phyloP scores from a whole-genome alignment of 2,113 vertebrate genomes.

The Bagarius yarrelli region DNA sequence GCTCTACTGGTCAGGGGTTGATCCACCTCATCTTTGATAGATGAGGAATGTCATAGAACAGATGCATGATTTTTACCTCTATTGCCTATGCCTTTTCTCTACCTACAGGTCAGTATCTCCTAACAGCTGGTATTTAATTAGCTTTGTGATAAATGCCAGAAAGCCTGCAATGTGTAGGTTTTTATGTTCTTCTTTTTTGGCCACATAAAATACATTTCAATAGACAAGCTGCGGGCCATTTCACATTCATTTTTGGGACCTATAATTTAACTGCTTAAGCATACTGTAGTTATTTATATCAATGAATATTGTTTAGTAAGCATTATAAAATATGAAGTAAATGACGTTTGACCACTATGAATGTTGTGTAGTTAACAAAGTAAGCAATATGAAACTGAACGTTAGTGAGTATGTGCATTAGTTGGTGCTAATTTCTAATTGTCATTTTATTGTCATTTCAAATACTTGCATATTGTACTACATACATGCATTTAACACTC shows the following conservation, averaged over 20 bases:
- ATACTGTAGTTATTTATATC: background rate
- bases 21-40: constrained; percentile 43
- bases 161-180: constrained; percentile 2
- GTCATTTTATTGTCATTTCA: no score
- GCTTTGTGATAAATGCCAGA: constrained; percentile 20
- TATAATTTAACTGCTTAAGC: background rate
- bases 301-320: background rate
- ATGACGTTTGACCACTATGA: background rate
- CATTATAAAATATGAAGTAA: background rate
- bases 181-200: constrained; percentile 22
- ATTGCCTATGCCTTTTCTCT: constrained; percentile 12
- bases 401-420: background rate
- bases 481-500: background rate
- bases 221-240: no score
- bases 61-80: constrained; percentile 11
- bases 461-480: background rate
- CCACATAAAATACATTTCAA: no score
- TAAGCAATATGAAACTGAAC: background rate
- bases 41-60: constrained; percentile 19
- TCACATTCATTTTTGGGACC: no score
- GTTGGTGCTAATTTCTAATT: no score
- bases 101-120: constrained; percentile 18
- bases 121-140: constrained; percentile 42
- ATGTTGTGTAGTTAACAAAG: no score
- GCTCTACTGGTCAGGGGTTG: background rate